Evolutionary conservation across 2,797 vertebrate species (phyloP), one percentile per base, ranked within the genome.

Genomic region (Ciconia nigra): DNA sequence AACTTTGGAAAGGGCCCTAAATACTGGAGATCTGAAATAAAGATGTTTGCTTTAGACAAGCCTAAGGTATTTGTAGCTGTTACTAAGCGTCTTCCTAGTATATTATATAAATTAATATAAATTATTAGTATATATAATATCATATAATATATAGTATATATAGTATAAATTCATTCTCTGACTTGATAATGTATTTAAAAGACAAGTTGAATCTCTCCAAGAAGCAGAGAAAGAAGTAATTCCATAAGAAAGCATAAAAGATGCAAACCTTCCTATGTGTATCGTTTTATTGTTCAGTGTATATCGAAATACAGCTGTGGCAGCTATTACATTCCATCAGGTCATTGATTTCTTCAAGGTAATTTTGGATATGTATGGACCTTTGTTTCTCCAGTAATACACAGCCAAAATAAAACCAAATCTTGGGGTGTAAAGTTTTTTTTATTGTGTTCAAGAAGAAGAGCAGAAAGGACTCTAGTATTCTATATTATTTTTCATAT

Each of bases 351-450:
- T 89, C 90, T 93, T 90, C 73, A 37, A 65, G 92, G 90, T 94
- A 94, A 81, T 94, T 95, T 92, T 87, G 80, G 81, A 47, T 92
- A 83, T 95, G 63, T 96, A 69, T 90, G 67, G 67, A 61, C 37
- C 65, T 92, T 91, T 97, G 80, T 97, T 92, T 86, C 85, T 81
- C 82, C 83, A 84, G 16, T 55, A 58, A 66, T 54, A n/a, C 35
- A 26, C 10, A 85, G 62, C 13, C 39, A 83, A 90, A 83, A 93
- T 59, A 71, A 70, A 86, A 69, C 4, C n/a, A 77, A 67, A 88
- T 31, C 61, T 87, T 89, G 87, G 96, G 73, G 80, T 91, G 14
- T 47, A 83, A 57, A 54, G 6, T 3, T 44, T 46, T 46, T 62
- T 41, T 47, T 29, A 26, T 37, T 39, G n/a, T n/a, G 13, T 37